Evolutionary conservation across 2,113 vertebrate genomes (phyloP).

Genomic region (Rhinogobius similis): DNA sequence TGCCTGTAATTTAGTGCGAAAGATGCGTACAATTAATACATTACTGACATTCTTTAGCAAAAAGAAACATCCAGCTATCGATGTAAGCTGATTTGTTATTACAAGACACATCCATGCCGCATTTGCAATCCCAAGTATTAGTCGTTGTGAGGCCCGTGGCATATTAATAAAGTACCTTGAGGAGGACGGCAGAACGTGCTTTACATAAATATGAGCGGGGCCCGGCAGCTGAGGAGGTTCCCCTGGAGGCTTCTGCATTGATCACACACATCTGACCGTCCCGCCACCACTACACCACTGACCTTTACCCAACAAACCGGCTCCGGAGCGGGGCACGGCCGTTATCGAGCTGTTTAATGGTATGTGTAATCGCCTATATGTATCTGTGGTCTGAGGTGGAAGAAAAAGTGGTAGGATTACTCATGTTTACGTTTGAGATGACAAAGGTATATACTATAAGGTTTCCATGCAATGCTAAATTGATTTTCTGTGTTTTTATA

Average conservation of each 20-base stretch:
- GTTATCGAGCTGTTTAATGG: conserved; percentile 23
- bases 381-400: not conserved
- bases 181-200: not conserved
- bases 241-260: conserved; percentile 23
- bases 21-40: not conserved
- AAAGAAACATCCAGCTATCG: not conserved
- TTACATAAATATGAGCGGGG: conserved; percentile 1
- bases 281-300: conserved; percentile 27
- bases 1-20: no score
- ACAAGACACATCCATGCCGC: not conserved
- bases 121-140: not conserved
- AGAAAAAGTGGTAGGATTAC: not conserved
- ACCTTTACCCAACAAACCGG: conserved; percentile 49
- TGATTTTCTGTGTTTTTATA: no score
- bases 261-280: conserved; percentile 47
- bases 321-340: conserved; percentile 7
- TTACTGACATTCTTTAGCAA: not conserved
- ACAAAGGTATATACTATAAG: no score
- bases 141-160: not conserved
- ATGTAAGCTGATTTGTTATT: not conserved
- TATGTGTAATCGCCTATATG: not conserved
- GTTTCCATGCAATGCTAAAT: no score
- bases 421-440: no score
- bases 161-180: no score
- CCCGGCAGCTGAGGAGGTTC: not conserved